Base-by-base conservation (phyloP, 2,888 invertebrate genomes). In the Apamea anceps region DNA sequence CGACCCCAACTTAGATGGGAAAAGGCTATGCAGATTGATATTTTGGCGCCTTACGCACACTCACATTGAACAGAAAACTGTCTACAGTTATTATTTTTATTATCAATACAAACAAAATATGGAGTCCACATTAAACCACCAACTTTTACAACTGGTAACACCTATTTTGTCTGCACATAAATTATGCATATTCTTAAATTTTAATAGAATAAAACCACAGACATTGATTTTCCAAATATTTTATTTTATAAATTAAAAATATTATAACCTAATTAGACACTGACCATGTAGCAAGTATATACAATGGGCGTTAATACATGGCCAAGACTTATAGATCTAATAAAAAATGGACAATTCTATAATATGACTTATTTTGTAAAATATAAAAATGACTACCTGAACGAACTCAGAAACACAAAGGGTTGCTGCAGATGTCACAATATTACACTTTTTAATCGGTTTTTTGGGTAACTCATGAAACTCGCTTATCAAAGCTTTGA, bases 181-280 rank as follows among this genome's bases (percentile, higher is more conserved):
- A 51, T 51, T 0, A 70, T 25, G 51, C 21, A 5, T 32, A 37
- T 71, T 54, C 15, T 70, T 48, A 13, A 51, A 72, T n/a, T 67
- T 4, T 28, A 68, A 80, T 57, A 79, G 75, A 70, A 80, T 57
- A 79, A 76, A 71, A 83, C 25, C n/a, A 32, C 25, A n/a, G 0
- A 28, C 7, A 45, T 45, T 37, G 63, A 72, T 63, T 67, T 85
- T 85, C 67, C 67, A 72, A 81, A 81, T 85, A 73, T 80, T 88
- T 87, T 87, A 85, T 85, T 85, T 81, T 76, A 84, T 84, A 87
- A 87, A 86, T 87, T 76, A 87, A 77, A 87, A 81, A 85, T 74
- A 83, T 85, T 73, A 81, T 84, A 75, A 75, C 71, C 82, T 90
- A 87, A 77, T 86, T 87, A 85, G 45, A 85, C 78, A 88, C 73